Evolutionary conservation across 1,140 invertebrate species (phyloP).

Genomic region (Cotesia glomerata): DNA sequence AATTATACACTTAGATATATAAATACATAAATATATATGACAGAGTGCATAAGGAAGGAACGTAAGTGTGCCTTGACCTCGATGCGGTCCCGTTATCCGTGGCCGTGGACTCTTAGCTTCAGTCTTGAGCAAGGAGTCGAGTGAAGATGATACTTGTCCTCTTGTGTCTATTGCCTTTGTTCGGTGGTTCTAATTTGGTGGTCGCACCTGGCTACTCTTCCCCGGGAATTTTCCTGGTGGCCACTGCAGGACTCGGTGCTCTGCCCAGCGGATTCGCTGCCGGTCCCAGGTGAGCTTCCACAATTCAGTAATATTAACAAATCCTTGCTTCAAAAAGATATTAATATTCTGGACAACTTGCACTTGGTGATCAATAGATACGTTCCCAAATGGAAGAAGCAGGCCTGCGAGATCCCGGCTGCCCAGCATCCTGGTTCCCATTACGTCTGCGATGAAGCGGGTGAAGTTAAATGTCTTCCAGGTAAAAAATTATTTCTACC

Average conservation of each 20-base stretch:
- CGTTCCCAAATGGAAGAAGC: constrained; percentile 82
- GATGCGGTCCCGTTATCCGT: constrained; percentile 58
- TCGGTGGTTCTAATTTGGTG: constrained; percentile 44
- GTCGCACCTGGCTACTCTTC: constrained; percentile 39
- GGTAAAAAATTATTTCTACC: constrained; percentile 58
- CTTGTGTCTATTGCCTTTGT: constrained; percentile 36
- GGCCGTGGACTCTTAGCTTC: constrained; percentile 47
- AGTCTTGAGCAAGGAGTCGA: constrained; percentile 58
- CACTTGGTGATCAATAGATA: constrained; percentile 58
- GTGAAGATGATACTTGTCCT: constrained; percentile 55
- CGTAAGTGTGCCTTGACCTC: constrained; percentile 60
- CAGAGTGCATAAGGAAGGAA: too few species aligned
- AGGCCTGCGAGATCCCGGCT: constrained; percentile 83
- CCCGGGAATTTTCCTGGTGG: constrained; percentile 26
- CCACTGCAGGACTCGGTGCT: constrained; percentile 41
- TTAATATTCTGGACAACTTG: too few species aligned
- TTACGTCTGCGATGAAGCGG: constrained; percentile 89
- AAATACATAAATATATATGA: too few species aligned
- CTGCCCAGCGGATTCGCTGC: constrained; percentile 48
- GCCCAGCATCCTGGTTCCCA: constrained; percentile 90
- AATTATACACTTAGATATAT: too few species aligned
- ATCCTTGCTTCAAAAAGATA: too few species aligned
- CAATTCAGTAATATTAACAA: too few species aligned
- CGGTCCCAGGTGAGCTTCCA: constrained; percentile 52
- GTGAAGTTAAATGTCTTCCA: constrained; percentile 87